Base-by-base conservation (phyloP, 2,888 invertebrate genomes). In the Tromatobia lineatoria region DNA sequence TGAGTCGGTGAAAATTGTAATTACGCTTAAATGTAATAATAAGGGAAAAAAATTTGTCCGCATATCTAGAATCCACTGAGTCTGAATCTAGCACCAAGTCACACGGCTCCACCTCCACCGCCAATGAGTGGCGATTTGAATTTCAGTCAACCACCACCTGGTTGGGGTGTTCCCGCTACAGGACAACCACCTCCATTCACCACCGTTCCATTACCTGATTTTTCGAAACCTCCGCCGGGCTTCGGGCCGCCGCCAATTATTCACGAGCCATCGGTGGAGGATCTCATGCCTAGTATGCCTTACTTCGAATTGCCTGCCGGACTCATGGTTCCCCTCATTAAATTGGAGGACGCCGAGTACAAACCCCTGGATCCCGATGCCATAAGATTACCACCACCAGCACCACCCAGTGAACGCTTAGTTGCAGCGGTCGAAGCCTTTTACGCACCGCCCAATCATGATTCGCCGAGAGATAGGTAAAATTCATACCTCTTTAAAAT, bases 261-360 rank as follows among this genome's bases (percentile, higher is more conserved):
- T 29, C 94, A 88, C 47, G 93, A 92, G 91, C 94, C 88, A 92
- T 95, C 94, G 91, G 94, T 95, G 73, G 97, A 97, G 89, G 97
- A 98, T 85, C 94, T 98, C 87, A 96, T 98, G 94, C 99, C 99
- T 34, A 97, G 97, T 34, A 97, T 98, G 89, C 99, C 99, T 70
- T 99, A 99, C 94, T 99, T 97, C 93, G 99, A 99, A 93, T 95
- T 99, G 86, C 99, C 99, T 2, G 99, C 99, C 77, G 99, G 99
- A 61, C 95, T 99, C 23, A 99, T 99, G 97, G 99, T 99, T 80
- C 98, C 99, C n/a, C 95, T 99, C 15, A 97, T 99, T 83, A 97
- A 97, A 95, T 94, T 98, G 88, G 98, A 98, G 94, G 99, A 99
- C 90, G 96, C 97, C 90, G 96, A 96, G 90, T 99, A 99, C 94